Evolutionary conservation across 92 coral and sea anemone genomes (phyloP).

Genomic region (Desmophyllum pertusum): DNA sequence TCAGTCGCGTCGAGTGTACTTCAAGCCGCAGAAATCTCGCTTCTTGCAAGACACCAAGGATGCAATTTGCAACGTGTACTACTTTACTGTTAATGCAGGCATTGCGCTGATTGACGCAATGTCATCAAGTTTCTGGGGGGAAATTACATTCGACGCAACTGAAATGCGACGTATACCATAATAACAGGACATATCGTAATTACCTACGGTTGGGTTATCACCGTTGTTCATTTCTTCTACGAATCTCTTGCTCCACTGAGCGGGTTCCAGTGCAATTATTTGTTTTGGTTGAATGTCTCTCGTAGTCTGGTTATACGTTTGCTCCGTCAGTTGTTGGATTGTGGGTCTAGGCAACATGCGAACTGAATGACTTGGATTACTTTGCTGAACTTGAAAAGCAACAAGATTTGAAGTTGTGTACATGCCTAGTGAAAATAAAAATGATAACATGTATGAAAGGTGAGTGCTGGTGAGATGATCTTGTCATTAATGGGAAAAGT

Average conservation of each 20-base stretch:
- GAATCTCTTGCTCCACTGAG: background rate
- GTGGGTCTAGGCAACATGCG: background rate
- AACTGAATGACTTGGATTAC: background rate
- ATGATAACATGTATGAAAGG: background rate
- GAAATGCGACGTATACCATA: too few species aligned
- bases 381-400: constrained; percentile 1
- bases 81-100: too few species aligned
- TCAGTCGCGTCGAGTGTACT: too few species aligned
- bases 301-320: background rate
- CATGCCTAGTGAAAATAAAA: background rate
- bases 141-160: too few species aligned
- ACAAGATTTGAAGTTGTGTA: background rate
- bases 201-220: background rate
- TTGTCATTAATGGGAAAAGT: too few species aligned
- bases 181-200: too few species aligned
- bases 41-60: too few species aligned
- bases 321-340: background rate
- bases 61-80: too few species aligned
- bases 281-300: background rate
- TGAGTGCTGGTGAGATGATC: too few species aligned
- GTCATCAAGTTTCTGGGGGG: too few species aligned
- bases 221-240: background rate
- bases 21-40: too few species aligned
- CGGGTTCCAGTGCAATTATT: background rate
- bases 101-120: too few species aligned